phyloP scores from a whole-genome alignment of 1,140 invertebrate species.

The Nasonia vitripennis region DNA sequence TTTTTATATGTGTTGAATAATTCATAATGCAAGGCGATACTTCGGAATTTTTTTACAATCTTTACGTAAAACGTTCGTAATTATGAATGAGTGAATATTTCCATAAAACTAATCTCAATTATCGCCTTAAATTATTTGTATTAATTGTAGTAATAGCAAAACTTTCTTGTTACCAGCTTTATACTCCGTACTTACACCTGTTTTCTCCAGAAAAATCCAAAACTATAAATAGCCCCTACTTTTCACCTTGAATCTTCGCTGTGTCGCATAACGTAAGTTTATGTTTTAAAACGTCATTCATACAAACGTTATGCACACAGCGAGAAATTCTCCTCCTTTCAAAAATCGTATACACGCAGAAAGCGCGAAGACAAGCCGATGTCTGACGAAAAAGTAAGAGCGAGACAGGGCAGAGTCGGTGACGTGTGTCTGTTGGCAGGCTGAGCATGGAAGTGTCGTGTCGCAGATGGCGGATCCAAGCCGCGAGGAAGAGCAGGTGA shows the following conservation, averaged over 20 bases:
- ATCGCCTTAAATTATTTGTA: conserved; percentile 17
- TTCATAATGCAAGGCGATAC: conserved; percentile 8
- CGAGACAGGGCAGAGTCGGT: conserved; percentile 71
- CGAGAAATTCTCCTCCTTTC: background rate
- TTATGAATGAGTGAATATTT: background rate
- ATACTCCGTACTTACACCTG: background rate
- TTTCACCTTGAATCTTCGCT: too few relatives aligned
- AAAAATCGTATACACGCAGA: conserved; percentile 10
- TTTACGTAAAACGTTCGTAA: too few relatives aligned
- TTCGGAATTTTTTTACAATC: background rate
- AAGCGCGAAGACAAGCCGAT: conserved; percentile 44
- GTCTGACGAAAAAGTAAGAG: conserved; percentile 51
- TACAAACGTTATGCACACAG: too few relatives aligned
- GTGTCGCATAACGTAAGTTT: too few relatives aligned
- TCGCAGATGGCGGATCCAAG: conserved; percentile 93
- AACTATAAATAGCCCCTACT: too few relatives aligned
- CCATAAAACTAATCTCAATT: background rate
- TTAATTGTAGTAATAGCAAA: conserved; percentile 27
- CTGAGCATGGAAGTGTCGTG: conserved; percentile 78
- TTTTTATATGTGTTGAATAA: conserved; percentile 14
- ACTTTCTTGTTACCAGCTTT: conserved; percentile 24
- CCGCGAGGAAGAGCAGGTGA: conserved; percentile 94
- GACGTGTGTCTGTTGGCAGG: conserved; percentile 79
- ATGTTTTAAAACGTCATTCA: too few relatives aligned
- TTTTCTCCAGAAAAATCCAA: background rate